phyloP scores from a whole-genome alignment of 2,797 vertebrate genomes.

The Ctenochaetus hawaiiensis region DNA sequence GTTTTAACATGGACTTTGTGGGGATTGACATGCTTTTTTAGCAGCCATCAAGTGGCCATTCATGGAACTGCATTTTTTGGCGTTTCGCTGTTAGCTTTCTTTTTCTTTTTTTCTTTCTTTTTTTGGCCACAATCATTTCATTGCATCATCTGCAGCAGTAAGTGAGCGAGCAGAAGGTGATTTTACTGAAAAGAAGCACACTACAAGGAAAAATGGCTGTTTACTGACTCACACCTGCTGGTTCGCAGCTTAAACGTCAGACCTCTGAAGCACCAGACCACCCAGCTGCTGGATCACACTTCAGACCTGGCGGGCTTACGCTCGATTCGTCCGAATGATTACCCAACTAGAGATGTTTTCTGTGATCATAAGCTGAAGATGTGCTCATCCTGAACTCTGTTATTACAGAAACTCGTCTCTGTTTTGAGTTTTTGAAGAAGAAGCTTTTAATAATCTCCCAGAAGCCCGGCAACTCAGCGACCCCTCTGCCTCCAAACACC shows the following conservation, averaged over 20 bases:
- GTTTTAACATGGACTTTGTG: no score
- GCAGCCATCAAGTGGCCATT: no score
- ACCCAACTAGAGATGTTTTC: neutral
- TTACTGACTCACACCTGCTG: constrained; percentile 33
- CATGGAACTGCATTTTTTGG: no score
- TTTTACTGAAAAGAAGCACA: constrained; percentile 1
- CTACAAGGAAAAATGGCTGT: constrained; percentile 22
- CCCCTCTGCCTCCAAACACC: constrained; percentile 1
- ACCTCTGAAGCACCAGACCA: constrained; percentile 22
- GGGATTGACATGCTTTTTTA: no score
- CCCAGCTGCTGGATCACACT: neutral
- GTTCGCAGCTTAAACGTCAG: neutral
- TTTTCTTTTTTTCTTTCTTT: no score
- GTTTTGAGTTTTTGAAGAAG: neutral
- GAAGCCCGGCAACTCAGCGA: neutral
- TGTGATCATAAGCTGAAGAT: neutral
- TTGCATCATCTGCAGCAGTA: neutral
- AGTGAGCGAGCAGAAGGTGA: constrained; percentile 7
- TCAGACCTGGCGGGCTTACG: no score
- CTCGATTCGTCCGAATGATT: neutral
- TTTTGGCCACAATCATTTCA: neutral
- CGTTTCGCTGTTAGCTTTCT: no score
- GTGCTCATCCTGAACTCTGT: neutral
- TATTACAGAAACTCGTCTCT: no score
- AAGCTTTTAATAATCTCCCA: neutral